Evolutionary conservation across 2,797 vertebrate genomes (phyloP).

Genomic region (Leptatherina wallacei): DNA sequence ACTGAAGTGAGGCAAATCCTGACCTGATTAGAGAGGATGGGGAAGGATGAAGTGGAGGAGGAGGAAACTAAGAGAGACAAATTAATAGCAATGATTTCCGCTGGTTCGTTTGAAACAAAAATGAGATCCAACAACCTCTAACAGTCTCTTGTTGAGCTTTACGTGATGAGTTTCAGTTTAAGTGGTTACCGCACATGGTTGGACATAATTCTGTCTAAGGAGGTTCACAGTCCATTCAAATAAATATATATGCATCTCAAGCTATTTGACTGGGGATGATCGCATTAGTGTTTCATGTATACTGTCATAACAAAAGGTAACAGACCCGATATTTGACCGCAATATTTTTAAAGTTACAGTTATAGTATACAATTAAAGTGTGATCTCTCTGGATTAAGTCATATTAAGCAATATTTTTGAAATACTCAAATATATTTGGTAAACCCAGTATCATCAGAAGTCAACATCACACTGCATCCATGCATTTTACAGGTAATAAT

Average conservation of each 20-base stretch:
- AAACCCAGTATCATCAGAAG: no score
- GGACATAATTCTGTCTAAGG: not conserved
- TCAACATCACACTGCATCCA: no score
- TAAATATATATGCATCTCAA: not conserved
- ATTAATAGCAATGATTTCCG: constrained; percentile 40
- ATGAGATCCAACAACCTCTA: constrained; percentile 5
- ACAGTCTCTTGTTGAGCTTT: constrained; percentile 10
- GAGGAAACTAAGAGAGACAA: constrained; percentile 25
- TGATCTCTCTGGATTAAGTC: not conserved
- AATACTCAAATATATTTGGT: no score
- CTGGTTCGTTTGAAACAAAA: constrained; percentile 24
- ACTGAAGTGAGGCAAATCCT: constrained; percentile 47
- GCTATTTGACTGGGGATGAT: not conserved
- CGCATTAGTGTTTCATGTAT: not conserved
- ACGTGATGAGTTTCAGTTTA: not conserved
- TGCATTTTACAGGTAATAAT: no score
- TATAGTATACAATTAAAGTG: not conserved
- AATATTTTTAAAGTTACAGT: not conserved
- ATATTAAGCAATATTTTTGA: no score
- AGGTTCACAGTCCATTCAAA: not conserved
- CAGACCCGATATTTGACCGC: not conserved
- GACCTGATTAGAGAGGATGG: constrained; percentile 58
- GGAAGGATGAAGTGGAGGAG: constrained; percentile 30
- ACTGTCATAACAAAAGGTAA: not conserved
- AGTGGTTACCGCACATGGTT: not conserved